Conservation (phyloP, 2,888 invertebrate genomes). For the Xestia rhomboidea region DNA sequence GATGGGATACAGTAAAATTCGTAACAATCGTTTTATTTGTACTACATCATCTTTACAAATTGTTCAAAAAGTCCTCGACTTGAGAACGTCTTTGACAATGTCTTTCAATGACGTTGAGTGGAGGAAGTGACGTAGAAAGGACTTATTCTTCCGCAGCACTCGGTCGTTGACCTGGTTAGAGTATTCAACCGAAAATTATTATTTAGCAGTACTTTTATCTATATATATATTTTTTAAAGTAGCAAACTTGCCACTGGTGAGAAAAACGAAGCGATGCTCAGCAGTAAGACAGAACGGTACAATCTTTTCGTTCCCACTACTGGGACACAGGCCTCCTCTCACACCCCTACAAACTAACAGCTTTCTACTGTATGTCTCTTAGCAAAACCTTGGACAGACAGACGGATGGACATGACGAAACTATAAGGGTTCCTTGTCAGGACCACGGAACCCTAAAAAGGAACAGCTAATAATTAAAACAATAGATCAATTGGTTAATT, state of each 20-base stretch:
- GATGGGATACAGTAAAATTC: neutral
- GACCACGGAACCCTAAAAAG: too few relatives aligned
- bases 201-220: neutral
- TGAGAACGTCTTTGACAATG: slow-evolving; percentile 14
- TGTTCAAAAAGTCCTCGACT: slow-evolving; percentile 6
- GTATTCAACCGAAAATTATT: neutral
- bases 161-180: slow-evolving; percentile 17
- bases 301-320: neutral
- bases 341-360: too few relatives aligned
- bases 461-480: too few relatives aligned
- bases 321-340: neutral
- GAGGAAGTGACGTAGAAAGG: slow-evolving; percentile 17
- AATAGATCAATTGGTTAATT: neutral
- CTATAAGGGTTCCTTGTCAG: too few relatives aligned
- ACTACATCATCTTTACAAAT: slow-evolving; percentile 10
- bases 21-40: neutral
- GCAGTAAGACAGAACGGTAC: neutral
- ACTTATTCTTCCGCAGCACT: slow-evolving; percentile 7
- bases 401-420: too few relatives aligned
- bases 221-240: too few relatives aligned
- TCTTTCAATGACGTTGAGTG: slow-evolving; percentile 22
- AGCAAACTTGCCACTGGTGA: neutral
- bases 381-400: too few relatives aligned
- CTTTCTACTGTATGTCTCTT: too few relatives aligned
- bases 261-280: neutral